Percentiles rank a stretch among this genome's conserved stretches.
These are phyloP conservation scores for Platanista minor DNA, from an alignment of 2,113 vertebrate genomes.

Conservation along the genomic window DNA sequence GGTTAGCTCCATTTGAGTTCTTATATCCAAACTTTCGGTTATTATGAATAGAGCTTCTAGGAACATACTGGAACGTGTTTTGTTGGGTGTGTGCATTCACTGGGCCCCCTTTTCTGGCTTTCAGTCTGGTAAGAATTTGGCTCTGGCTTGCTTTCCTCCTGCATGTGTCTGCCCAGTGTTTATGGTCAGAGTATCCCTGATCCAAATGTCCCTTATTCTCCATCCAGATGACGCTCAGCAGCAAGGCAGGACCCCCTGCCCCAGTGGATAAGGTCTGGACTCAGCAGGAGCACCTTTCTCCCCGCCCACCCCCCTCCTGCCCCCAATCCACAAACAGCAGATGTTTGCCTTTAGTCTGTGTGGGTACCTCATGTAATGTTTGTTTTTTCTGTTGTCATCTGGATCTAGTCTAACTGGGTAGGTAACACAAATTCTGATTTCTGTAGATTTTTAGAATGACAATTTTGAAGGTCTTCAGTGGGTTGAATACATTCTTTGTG, in stretches of 20 bases:
- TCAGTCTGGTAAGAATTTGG: neutral
- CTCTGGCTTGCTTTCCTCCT: neutral
- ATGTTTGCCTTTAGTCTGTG: neutral
- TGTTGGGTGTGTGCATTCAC: neutral
- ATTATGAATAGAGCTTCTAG: neutral
- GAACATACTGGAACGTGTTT: neutral
- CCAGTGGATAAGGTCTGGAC: neutral
- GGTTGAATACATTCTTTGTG: neutral
- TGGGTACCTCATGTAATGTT: neutral
- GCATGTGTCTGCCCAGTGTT: neutral
- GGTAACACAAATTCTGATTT: neutral
- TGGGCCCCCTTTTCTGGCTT: neutral
- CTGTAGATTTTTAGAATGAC: neutral
- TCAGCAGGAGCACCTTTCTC: neutral
- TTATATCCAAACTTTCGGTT: neutral
- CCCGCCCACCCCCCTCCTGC: neutral
- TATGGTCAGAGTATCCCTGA: neutral
- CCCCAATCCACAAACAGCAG: neutral
- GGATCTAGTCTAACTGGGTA: neutral
- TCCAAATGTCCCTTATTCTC: rapidly evolving
- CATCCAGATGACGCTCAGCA: neutral
- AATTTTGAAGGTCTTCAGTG: neutral
- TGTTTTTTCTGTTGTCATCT: neutral
- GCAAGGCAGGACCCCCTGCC: neutral
- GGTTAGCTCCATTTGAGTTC: neutral